Conservation (phyloP, 2,113 vertebrate genomes). For the Marmota monax region DNA sequence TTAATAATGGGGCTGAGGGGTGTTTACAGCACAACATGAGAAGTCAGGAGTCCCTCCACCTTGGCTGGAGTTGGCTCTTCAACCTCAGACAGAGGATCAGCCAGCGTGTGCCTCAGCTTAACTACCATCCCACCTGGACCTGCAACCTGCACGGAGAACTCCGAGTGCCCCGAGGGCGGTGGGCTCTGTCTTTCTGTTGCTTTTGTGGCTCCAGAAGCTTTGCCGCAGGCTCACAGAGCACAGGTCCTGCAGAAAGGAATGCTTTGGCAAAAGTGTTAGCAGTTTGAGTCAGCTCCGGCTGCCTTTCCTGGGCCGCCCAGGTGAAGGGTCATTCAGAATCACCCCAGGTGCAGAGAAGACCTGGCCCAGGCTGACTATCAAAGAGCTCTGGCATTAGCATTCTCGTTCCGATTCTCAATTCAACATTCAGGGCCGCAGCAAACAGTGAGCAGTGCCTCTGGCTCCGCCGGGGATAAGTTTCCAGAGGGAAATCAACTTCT, state of each 20-base stretch:
- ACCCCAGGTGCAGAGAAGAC: background rate
- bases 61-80: background rate
- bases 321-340: background rate
- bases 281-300: background rate
- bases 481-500: background rate
- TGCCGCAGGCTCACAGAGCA: background rate
- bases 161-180: background rate
- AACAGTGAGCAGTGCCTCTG: background rate
- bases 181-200: background rate
- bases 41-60: background rate
- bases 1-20: constrained; percentile 64
- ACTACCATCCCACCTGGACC: background rate
- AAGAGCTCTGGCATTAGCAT: background rate
- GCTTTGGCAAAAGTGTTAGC: background rate
- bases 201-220: background rate
- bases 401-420: background rate
- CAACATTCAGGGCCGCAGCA: background rate
- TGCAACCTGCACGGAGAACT: background rate
- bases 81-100: background rate
- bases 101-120: background rate
- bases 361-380: background rate
- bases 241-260: background rate
- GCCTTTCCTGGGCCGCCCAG: background rate
- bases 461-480: background rate
- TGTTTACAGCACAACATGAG: constrained; percentile 27